Base-by-base conservation (phyloP, 2,113 vertebrate species). In the Egretta garzetta region DNA sequence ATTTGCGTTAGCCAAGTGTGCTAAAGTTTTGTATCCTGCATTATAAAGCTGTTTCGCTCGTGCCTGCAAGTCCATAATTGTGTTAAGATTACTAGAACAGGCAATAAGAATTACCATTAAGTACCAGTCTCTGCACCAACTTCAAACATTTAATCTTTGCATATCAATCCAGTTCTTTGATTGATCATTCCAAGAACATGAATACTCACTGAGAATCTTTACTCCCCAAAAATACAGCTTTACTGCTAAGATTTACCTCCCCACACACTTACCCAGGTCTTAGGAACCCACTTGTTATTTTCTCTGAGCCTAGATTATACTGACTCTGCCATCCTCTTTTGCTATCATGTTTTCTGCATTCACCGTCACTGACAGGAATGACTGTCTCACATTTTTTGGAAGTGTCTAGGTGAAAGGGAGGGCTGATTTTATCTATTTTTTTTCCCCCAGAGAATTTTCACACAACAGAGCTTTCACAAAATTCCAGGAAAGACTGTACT, bases 41-140 rank as follows among this genome's bases (percentile, higher is more conserved):
- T 84, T 98, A 68, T 99, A 99, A 52, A 99, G 98, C 93, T 99
- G 99, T 88, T 98, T 99, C 4, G 99, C 99, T 96, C 99, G 98
- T n/a, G 98, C 98, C 99, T 99, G 96, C 41, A 96, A 95, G 73
- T 8, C 28, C 67, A 94, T 66, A 92, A 60, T 5, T 21, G 59
- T 24, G 35, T 72, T 63, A 93, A 93, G 49, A 63, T 72, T 56
- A 33, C 32, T 17, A 93, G 49, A 88, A 59, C 5, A 39, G 17
- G 49, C 53, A 75, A 9, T 37, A 37, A 70, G 41, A 37, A 85
- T 30, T 13, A 32, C 8, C 22, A 45, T 1, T 35, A 37, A 63
- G 18, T 37, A 16, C 15, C 27, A 58, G 22, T 8, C 58, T 67
- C 64, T 43, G n/a, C 21, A 49, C 14, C n/a, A 39, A 43, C 21